Percentiles rank a stretch among this genome's conserved stretches.
Conservation (phyloP, 2,113 vertebrate species). For the human region GRCh38 chr20:23647001-23647500, state of each 20-base stretch:
- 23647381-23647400: neutral
- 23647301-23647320: neutral
- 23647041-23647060: too few species aligned
- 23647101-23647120: too few species aligned
- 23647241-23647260: neutral
- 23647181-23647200: neutral
- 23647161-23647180: neutral
- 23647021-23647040: too few species aligned
- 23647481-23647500: neutral
- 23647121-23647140: neutral
- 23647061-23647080: too few species aligned
- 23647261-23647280: neutral
- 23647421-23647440: neutral
- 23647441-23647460: neutral
- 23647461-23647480: too few species aligned
- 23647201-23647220: neutral
- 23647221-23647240: neutral
- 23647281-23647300: neutral
- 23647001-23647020: too few species aligned
- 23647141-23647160: neutral
- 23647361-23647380: neutral
- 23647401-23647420: neutral
- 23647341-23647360: neutral
- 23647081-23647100: too few species aligned
- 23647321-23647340: rapidly evolving